Conservation (phyloP, 2,888 invertebrate species). For the Lasioglossum figueresi region DNA sequence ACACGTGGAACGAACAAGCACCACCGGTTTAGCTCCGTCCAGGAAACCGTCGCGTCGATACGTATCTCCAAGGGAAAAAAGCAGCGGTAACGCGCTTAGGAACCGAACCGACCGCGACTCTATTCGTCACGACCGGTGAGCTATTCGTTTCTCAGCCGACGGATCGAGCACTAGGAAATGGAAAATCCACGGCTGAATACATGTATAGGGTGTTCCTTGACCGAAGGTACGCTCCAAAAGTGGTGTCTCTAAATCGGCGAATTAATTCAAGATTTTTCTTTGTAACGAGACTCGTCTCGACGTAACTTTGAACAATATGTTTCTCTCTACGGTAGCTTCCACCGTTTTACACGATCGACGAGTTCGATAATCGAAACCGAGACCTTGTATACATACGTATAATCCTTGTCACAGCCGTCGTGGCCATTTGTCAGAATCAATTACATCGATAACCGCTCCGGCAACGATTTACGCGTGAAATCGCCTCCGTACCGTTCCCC, state of each 20-base stretch:
- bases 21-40: constrained; percentile 60
- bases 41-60: constrained; percentile 57
- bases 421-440: constrained; percentile 50
- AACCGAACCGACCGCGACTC: constrained; percentile 36
- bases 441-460: constrained; percentile 34
- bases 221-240: background rate
- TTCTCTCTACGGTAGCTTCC: background rate
- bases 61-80: constrained; percentile 34
- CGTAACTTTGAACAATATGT: background rate
- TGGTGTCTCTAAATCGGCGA: background rate
- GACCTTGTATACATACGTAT: constrained; percentile 34
- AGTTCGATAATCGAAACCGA: constrained; percentile 31
- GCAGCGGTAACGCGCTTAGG: constrained; percentile 29
- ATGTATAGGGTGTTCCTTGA: constrained; percentile 24
- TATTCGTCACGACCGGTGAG: constrained; percentile 40
- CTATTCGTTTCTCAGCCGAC: constrained; percentile 28
- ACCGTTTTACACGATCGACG: constrained; percentile 33
- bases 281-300: rapidly evolving
- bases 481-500: constrained; percentile 18
- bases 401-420: constrained; percentile 32
- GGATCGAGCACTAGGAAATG: constrained; percentile 31
- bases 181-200: constrained; percentile 25
- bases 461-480: constrained; percentile 42
- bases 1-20: constrained; percentile 45
- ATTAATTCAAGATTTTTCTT: background rate